Conservation (phyloP, 1,140 invertebrate species). For the Onthophagus taurus region DNA sequence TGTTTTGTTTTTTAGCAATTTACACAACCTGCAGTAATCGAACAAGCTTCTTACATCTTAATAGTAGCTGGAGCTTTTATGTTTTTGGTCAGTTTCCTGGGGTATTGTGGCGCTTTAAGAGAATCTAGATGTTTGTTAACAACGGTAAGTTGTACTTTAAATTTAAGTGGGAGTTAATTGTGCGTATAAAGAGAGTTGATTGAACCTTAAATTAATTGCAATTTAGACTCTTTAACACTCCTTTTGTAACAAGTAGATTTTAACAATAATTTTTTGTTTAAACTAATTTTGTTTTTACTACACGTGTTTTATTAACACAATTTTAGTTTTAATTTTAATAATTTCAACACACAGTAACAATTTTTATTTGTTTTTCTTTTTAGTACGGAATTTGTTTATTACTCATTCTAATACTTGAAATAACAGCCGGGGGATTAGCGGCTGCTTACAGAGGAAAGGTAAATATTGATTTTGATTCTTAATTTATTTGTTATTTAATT, state of each 20-base stretch:
- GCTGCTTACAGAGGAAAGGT: conserved; percentile 60
- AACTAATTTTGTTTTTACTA: neutral
- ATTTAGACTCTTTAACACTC: too few species aligned
- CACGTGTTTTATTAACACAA: neutral
- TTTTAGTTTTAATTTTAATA: too few species aligned
- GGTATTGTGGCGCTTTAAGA: conserved; percentile 77
- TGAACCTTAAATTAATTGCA: neutral
- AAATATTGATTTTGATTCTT: conserved; percentile 11
- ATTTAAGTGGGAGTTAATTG: too few species aligned
- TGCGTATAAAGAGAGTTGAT: too few species aligned
- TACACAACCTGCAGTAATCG: conserved; percentile 50
- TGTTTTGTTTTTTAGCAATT: conserved; percentile 41
- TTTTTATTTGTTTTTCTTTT: conserved; percentile 26
- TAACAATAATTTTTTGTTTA: conserved; percentile 1
- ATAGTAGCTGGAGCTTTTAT: conserved; percentile 71
- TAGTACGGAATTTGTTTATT: conserved; percentile 66
- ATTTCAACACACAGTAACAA: too few species aligned
- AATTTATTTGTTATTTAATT: neutral
- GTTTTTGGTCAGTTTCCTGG: conserved; percentile 75
- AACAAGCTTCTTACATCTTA: conserved; percentile 59
- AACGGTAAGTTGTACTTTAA: conserved; percentile 38
- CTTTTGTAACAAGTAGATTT: too few species aligned
- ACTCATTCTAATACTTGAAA: conserved; percentile 58
- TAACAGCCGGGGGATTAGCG: conserved; percentile 59
- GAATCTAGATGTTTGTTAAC: conserved; percentile 72